Base-by-base conservation (phyloP, 2,113 vertebrate species). In the Eolophus roseicapilla region DNA sequence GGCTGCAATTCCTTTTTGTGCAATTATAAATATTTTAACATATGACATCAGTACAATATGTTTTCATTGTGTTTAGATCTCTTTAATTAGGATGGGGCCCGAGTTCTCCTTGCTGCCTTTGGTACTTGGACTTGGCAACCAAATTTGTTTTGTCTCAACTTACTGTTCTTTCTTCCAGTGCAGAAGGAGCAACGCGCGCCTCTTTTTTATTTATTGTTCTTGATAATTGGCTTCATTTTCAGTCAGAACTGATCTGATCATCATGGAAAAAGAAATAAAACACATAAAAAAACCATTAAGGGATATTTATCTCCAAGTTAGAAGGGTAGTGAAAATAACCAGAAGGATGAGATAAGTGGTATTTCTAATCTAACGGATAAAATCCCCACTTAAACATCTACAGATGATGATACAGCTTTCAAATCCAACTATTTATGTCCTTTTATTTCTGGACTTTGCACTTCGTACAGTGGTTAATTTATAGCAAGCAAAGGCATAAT, bases 141-240 rank as follows among this genome's bases (percentile, higher is more conserved):
- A 93, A 93, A 90, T 94, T 96, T 95, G 94, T 94, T 94, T 95
- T 96, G 93, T 96, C 96, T 96, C 87, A 85, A 91, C 89, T 91
- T 82, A 96, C 94, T 96, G 92, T 93, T 96, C 94, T 90, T 95
- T 94, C 80, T 95, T 95, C 75, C 78, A 92, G 79, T 78, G 96
- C 91, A 95, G 83, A 92, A 94, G 94, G 75, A 93, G 96, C 79
- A 96, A 92, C 2, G 33, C 4, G 6, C 87, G 55, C 63, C 95
- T 68, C 63, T 94, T 96, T 97, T 96, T 97, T 97, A 97, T 97
- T 97, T 97, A 97, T 93, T 97, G 95, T 96, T 97, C 97, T 96
- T 97, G 96, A 97, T 97, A 97, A 97, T 91, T 97, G 96, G 96
- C 96, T 93, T 95, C 87, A 6, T 96, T 96, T 97, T 96, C 92